phyloP scores from a whole-genome alignment of 2,888 invertebrate species.

The Scaptodrosophila latifasciaeformis region DNA sequence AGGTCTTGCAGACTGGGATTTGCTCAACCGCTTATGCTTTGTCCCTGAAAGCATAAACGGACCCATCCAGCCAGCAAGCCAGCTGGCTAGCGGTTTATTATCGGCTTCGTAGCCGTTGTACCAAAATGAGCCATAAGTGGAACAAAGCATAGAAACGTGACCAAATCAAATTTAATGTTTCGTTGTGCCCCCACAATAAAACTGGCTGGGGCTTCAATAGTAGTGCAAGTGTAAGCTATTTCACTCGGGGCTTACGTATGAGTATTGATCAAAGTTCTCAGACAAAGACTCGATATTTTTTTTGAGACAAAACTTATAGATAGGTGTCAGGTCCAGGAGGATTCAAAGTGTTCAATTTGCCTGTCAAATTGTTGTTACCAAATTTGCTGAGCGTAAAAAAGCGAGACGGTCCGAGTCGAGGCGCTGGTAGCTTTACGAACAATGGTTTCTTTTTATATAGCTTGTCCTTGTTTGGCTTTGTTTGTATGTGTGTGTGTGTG shows the following conservation, averaged over 20 bases:
- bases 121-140: slow-evolving; percentile 73
- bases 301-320: no score
- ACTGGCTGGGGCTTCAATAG: no score
- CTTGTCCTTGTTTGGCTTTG: slow-evolving; percentile 14
- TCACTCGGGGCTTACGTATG: no score
- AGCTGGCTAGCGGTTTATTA: slow-evolving; percentile 23
- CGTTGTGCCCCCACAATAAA: slow-evolving; percentile 13
- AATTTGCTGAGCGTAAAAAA: slow-evolving; percentile 6
- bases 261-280: no score
- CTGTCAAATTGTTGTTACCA: slow-evolving; percentile 16
- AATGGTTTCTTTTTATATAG: slow-evolving; percentile 6
- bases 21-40: not conserved
- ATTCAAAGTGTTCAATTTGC: slow-evolving; percentile 16
- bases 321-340: no score
- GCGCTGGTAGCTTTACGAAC: slow-evolving; percentile 16
- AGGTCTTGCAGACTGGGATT: not conserved
- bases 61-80: no score
- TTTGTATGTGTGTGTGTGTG: no score
- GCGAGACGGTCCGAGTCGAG: slow-evolving; percentile 9
- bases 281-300: no score
- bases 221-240: no score
- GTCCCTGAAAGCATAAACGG: no score
- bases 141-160: slow-evolving; percentile 74
- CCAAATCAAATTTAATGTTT: slow-evolving; percentile 74
- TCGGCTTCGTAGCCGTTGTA: slow-evolving; percentile 20